Evolutionary conservation across 2,113 vertebrate species (phyloP), one percentile per base, ranked within the genome.

Genomic region (Ptilonorhynchus violaceus): DNA sequence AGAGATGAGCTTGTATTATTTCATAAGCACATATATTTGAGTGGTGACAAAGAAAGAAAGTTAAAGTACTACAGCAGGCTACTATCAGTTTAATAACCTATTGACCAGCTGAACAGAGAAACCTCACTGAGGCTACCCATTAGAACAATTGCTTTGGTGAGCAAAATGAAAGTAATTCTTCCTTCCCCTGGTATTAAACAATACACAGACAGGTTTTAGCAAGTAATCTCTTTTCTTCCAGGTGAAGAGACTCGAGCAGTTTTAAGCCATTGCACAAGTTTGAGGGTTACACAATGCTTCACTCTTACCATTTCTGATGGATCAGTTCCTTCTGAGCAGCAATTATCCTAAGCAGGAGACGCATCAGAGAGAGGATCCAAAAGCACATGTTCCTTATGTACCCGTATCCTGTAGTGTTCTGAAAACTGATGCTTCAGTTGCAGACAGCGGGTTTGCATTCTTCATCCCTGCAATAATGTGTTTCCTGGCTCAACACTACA

Each of bases 301-400:
- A 58, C 28, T 73, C 67, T 49, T 41, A 72, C 85, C 16, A 1
- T 68, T 93, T 91, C 53, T 27, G 11, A 72, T 19, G 35, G 39
- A 37, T 31, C 5, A 6, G n/a, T 14, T 92, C 37, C 50, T 88
- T 78, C 67, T 47, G 59, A 21, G 49, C 70, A 75, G 30, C 27
- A 47, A 21, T 14, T 3, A 12, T 11, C 47, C 42, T 53, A 50
- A 35, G 41, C 12, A 58, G 53, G 22, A 79, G 37, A 55, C 2
- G 2, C 0, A 0, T 15, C 37, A 67, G 19, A 24, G 50, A 28
- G 0, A 85, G 35, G 69, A 89, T 55, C 19, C 58, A 42, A 11
- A 0, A 69, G 46, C 19, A 17, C 8, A 0, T 6, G 13, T 49
- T 87, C 44, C 41, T 5, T 15, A 13, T 3, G 19, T 1, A 50